These are phyloP conservation scores for Trachops cirrhosus DNA, from an alignment of 2,797 vertebrate genomes.

Conservation along the genomic window DNA sequence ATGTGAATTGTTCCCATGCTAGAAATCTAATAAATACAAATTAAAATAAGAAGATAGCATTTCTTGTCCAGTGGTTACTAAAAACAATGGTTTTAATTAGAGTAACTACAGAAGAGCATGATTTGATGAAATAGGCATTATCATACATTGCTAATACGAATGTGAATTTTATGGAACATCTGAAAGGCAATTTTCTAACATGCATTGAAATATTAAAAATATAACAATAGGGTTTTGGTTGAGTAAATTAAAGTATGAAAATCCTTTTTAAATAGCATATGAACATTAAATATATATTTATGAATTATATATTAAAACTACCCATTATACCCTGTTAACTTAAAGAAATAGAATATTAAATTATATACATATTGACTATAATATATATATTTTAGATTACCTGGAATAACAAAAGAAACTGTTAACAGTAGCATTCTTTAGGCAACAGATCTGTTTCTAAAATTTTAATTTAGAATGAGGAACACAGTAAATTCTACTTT, in stretches of 20 bases:
- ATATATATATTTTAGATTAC: neutral
- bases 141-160: neutral
- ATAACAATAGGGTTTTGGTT: neutral
- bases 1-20: neutral
- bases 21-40: neutral
- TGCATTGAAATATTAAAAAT: slow-evolving; percentile 27
- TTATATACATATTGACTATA: neutral
- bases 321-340: neutral
- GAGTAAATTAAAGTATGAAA: slow-evolving; percentile 5
- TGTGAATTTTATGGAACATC: neutral
- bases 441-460: neutral
- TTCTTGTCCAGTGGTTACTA: neutral
- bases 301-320: neutral
- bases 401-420: neutral
- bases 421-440: neutral
- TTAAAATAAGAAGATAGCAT: neutral
- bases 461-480: neutral
- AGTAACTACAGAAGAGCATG: neutral
- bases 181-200: slow-evolving; percentile 6
- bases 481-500: neutral
- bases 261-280: neutral
- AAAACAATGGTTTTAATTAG: neutral
- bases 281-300: neutral
- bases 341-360: neutral
- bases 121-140: neutral